Evolutionary conservation across 2,797 vertebrate species (phyloP), one percentile per base, ranked within the genome.

Genomic region (Halcyon badia): DNA sequence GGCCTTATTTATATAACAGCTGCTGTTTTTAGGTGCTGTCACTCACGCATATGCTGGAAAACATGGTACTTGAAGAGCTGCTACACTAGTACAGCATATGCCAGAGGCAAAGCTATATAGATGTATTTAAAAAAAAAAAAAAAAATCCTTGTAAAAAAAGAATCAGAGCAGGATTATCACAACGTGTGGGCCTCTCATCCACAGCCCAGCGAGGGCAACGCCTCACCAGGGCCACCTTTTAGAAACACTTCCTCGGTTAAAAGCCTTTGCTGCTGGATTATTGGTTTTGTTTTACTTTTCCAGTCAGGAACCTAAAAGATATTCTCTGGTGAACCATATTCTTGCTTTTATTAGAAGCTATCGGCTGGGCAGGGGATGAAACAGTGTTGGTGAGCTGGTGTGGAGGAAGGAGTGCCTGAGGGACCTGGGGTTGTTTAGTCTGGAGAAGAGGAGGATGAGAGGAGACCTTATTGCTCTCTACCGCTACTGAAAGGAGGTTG

Each of bases 21-120:
- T 81, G 54, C 95, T 88, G 91, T 7, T 72, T 90, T 94, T 91
- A 76, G 85, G 80, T 86, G 73, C 93, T 88, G 79, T 91, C 95
- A 79, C 73, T 95, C 94, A 95, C 65, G 60, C 5, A 0, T 81
- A 73, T 0, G 0, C 82, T 79, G 69, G 70, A 91, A 97, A 91
- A 91, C 72, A 77, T 9, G 9, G 83, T 24, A 46, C 91, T 94
- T 83, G 58, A 93, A 86, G 94, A 95, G 77, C 77, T 92, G 92
- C 92, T 96, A 57, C 3, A 1, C 65, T 76, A 83, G 94, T 66
- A 95, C 83, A 95, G 91, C 70, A 70, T 82, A 83, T 82, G 94
- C 94, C 22, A 0, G 69, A 90, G 92, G 96, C 92, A 93, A 94
- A 96, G 81, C 82, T 95, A 60, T 78, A 86, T 93, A 80, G 89